A percentile compares a stretch with the other conserved stretches of the same genome.
Conservation (phyloP, 2,113 vertebrate species). For the Limanda limanda region DNA sequence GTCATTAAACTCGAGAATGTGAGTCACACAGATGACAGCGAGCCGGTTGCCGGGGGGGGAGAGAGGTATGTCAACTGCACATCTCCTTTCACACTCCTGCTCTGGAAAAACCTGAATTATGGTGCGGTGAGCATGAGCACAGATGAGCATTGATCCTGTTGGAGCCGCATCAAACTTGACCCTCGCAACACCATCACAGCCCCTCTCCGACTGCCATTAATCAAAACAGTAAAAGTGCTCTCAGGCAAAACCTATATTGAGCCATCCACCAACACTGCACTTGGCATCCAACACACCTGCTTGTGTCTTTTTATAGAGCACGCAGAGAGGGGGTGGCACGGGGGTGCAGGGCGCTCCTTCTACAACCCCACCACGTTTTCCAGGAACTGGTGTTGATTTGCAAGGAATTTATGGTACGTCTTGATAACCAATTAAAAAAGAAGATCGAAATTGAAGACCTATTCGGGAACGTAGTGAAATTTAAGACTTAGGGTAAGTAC, state of each 20-base stretch:
- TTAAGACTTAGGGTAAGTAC: too few relatives aligned
- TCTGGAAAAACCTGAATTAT: conserved; percentile 9
- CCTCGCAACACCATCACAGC: not conserved
- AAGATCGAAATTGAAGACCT: not conserved
- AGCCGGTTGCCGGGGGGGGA: not conserved
- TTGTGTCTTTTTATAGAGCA: conserved; percentile 73
- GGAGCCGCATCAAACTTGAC: conserved; percentile 11
- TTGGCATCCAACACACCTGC: conserved; percentile 68
- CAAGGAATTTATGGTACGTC: not conserved
- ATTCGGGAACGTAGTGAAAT: too few relatives aligned
- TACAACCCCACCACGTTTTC: not conserved
- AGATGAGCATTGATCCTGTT: not conserved
- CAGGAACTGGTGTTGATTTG: not conserved
- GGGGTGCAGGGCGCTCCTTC: conserved; percentile 8
- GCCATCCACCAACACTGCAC: conserved; percentile 48
- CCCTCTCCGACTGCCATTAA: conserved; percentile 42
- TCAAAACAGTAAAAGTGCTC: conserved; percentile 59
- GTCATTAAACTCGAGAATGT: conserved; percentile 33
- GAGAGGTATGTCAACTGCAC: not conserved
- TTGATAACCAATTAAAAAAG: not conserved
- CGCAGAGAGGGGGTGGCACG: conserved; percentile 1
- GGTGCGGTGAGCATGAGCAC: not conserved
- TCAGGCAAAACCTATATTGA: conserved; percentile 71
- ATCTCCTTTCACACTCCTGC: not conserved
- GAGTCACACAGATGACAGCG: conserved; percentile 29